phyloP scores from a whole-genome alignment of 2,113 vertebrate species.

The Scomber colias region DNA sequence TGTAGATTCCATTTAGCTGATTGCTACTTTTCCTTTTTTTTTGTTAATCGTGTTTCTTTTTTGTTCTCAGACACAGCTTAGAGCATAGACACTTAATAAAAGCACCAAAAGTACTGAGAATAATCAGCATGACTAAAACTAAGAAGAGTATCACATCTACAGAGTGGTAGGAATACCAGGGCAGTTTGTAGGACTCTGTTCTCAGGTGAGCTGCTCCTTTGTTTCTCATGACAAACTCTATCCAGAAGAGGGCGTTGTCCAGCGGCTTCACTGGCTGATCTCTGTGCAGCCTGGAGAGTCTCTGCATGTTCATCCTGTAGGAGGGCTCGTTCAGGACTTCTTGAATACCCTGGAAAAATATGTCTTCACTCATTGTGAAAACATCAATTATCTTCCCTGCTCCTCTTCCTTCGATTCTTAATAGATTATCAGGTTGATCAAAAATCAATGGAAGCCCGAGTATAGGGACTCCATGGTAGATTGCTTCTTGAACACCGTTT shows the following conservation, averaged over 20 bases:
- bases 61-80: slow-evolving; percentile 32
- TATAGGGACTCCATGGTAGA: slow-evolving; percentile 81
- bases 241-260: slow-evolving; percentile 83
- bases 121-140: slow-evolving; percentile 30
- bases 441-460: slow-evolving; percentile 81
- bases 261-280: slow-evolving; percentile 77
- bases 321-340: slow-evolving; percentile 78
- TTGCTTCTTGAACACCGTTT: slow-evolving; percentile 82
- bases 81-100: slow-evolving; percentile 38
- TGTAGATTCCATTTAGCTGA: too few relatives aligned
- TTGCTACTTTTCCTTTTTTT: not conserved
- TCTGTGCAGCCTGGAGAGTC: slow-evolving; percentile 78
- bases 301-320: slow-evolving; percentile 81
- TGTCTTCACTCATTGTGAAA: slow-evolving; percentile 57
- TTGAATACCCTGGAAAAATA: slow-evolving; percentile 48
- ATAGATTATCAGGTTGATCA: slow-evolving; percentile 81
- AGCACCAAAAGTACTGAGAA: not conserved
- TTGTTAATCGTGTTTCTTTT: slow-evolving; percentile 42
- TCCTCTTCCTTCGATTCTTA: slow-evolving; percentile 69
- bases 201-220: slow-evolving; percentile 82
- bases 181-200: slow-evolving; percentile 78
- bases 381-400: slow-evolving; percentile 72
- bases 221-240: slow-evolving; percentile 85
- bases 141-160: slow-evolving; percentile 74
- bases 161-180: slow-evolving; percentile 81